Evolutionary conservation across 1,140 invertebrate genomes (phyloP).

Genomic region (Drosophila saltans): DNA sequence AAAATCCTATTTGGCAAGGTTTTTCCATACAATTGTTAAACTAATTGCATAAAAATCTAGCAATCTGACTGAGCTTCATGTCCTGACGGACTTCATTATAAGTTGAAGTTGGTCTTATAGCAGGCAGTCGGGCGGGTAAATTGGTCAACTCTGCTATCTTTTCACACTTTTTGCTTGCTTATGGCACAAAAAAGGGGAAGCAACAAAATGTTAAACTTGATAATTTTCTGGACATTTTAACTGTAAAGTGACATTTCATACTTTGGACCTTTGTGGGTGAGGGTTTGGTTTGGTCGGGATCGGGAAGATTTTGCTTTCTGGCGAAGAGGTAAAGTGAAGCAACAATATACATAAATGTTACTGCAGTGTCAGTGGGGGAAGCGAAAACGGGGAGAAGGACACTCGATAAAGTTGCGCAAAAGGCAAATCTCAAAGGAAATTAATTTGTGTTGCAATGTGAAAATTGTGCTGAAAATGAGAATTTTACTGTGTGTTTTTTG

Average conservation of each 20-base stretch:
- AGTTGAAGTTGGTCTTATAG: slow-evolving; percentile 43
- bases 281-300: slow-evolving; percentile 1
- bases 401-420: slow-evolving; percentile 74
- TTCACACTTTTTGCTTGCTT: slow-evolving; percentile 9
- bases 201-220: slow-evolving; percentile 70
- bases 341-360: slow-evolving; percentile 74
- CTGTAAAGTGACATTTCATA: slow-evolving; percentile 72
- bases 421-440: slow-evolving; percentile 76
- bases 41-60: slow-evolving; percentile 65
- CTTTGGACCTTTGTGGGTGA: slow-evolving; percentile 49
- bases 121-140: slow-evolving; percentile 38
- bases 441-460: slow-evolving; percentile 79
- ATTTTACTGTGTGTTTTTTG: slow-evolving; percentile 42
- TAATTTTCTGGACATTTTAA: slow-evolving; percentile 77
- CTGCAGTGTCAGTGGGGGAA: slow-evolving; percentile 47
- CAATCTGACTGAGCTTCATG: slow-evolving; percentile 26
- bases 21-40: slow-evolving; percentile 52
- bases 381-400: slow-evolving; percentile 42
- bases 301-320: neutral
- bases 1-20: neutral
- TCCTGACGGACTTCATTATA: slow-evolving; percentile 72
- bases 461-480: slow-evolving; percentile 71
- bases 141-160: slow-evolving; percentile 51
- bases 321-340: slow-evolving; percentile 27
- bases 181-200: slow-evolving; percentile 25